A percentile compares a stretch with the other conserved stretches of the same genome.
Evolutionary conservation across 2,888 invertebrate species (phyloP).

Genomic region (Diplolepis rosae): DNA sequence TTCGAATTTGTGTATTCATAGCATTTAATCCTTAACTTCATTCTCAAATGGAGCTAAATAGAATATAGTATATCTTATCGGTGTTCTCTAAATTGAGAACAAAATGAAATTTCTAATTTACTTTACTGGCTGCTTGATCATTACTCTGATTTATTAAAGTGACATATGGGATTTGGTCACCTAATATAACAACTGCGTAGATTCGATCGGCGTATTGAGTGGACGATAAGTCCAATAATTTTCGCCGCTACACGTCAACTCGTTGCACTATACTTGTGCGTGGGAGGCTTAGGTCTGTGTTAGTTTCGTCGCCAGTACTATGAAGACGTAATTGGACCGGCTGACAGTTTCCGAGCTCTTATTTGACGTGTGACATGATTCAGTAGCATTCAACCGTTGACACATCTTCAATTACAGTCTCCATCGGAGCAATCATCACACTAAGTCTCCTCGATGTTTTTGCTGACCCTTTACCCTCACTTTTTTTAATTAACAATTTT

Average conservation of each 20-base stretch:
- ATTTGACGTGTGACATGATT: conserved; percentile 73
- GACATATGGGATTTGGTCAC: neutral
- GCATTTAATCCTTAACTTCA: no score
- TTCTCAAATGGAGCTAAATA: no score
- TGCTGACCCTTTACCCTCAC: conserved; percentile 13
- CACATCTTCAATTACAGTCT: conserved; percentile 71
- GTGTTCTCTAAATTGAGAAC: conserved; percentile 15
- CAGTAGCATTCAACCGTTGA: conserved; percentile 71
- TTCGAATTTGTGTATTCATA: no score
- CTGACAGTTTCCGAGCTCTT: conserved; percentile 70
- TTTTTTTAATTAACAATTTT: conserved; percentile 22
- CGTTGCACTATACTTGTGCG: conserved; percentile 44
- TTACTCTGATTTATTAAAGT: conserved; percentile 30
- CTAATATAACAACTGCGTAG: conserved; percentile 10
- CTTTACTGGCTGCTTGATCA: neutral
- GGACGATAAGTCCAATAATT: conserved; percentile 51
- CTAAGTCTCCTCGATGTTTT: conserved; percentile 24
- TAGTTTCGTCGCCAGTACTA: conserved; percentile 60
- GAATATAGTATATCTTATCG: conserved; percentile 3
- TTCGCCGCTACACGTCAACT: conserved; percentile 55
- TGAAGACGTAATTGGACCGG: conserved; percentile 70
- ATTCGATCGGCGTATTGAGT: conserved; percentile 1
- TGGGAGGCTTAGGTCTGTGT: conserved; percentile 51
- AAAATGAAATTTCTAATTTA: conserved; percentile 11
- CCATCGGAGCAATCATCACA: conserved; percentile 62